Base-by-base conservation (phyloP, 2,797 vertebrate species). In the Pseudomugil tenellus region DNA sequence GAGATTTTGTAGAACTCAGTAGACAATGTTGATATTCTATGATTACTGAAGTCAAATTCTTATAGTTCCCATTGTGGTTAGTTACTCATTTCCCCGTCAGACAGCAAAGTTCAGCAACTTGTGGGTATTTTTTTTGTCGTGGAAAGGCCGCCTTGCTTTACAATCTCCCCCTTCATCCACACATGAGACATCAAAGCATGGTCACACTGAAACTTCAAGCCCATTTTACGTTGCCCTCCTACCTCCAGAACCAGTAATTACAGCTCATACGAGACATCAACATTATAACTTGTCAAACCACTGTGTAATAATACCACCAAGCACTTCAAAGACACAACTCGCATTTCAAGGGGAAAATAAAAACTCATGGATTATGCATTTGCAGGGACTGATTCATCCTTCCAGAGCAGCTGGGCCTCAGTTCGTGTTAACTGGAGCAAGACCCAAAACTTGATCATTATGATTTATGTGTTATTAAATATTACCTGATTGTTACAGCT, bases 161-260 rank as follows among this genome's bases (percentile, higher is more conserved):
- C 31, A 7, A 21, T 23, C 49, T 23, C 49, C 64, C 54, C 31
- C 31, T 29, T 29, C 6, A 58, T 7, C 13, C 35, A 26, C 67
- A 68, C 71, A 43, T 49, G 32, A 70, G 84, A 91, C 91, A 89
- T 92, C 91, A 94, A 92, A 93, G 91, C 77, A 70, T 8, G 86
- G 86, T 84, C 91, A 90, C 90, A 89, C 83, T 87, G 77, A 81
- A 85, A 90, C 84, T 87, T 87, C 90, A 85, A 92, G 84, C 87
- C 80, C 76, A 77, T 89, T 91, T 89, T 90, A 88, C 88, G 85
- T 68, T 76, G 88, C 82, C 88, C 83, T 90, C 79, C 88, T 87
- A 89, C 91, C 89, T 85, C 86, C 71, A 88, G 74, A 92, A 87
- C 87, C 93, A 90, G 86, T 94, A 94, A 94, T 94, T 94, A 93